Conservation (phyloP, 2,888 invertebrate species). For the Orgyia antiqua region DNA sequence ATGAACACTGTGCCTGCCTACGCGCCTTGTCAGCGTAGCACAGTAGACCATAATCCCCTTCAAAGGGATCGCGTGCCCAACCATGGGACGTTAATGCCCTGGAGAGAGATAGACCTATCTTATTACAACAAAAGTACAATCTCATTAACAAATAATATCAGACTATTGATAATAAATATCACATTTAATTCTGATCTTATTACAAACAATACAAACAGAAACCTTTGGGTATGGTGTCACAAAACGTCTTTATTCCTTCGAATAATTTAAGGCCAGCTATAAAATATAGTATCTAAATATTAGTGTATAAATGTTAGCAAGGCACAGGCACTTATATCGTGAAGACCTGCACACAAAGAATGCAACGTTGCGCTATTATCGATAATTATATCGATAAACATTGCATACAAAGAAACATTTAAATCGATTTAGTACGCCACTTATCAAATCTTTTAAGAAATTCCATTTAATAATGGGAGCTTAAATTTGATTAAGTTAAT, state of each 20-base stretch:
- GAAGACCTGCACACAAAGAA: conserved; percentile 45
- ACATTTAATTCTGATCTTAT: conserved; percentile 50
- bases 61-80: too few species aligned
- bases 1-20: too few species aligned
- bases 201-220: conserved; percentile 70
- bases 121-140: too few species aligned
- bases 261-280: conserved; percentile 62
- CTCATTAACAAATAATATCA: too few species aligned
- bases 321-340: conserved; percentile 44
- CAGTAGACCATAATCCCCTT: too few species aligned
- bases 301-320: conserved; percentile 63
- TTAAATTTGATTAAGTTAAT: conserved; percentile 24
- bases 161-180: too few species aligned
- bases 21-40: too few species aligned
- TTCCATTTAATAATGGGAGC: conserved; percentile 17
- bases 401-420: conserved; percentile 8
- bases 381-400: conserved; percentile 32
- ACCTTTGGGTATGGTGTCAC: too few species aligned
- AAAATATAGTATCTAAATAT: conserved; percentile 65
- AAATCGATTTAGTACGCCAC: conserved; percentile 25
- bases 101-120: too few species aligned
- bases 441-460: conserved; percentile 20
- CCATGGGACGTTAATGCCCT: too few species aligned
- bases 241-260: conserved; percentile 69
- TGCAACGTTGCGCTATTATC: conserved; percentile 24